Evolutionary conservation across 2,113 vertebrate genomes (phyloP).

Genomic region (Anseranas semipalmata): DNA sequence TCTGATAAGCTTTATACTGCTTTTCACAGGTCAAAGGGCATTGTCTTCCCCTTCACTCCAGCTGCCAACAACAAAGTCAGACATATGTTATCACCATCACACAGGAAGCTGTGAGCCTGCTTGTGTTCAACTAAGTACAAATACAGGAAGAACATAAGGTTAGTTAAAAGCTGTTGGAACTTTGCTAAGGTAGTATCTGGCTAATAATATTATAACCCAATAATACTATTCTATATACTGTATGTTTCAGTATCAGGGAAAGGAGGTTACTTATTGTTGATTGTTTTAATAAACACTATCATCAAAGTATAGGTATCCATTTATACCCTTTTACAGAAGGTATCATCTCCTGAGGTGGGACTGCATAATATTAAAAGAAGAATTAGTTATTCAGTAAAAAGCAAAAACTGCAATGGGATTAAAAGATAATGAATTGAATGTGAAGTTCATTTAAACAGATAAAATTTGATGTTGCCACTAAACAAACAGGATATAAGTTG

Average conservation of each 20-base stretch:
- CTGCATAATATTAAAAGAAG: neutral
- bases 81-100: conserved; percentile 69
- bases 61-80: conserved; percentile 72
- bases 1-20: conserved; percentile 81
- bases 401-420: neutral
- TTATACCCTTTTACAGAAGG: neutral
- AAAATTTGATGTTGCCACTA: neutral
- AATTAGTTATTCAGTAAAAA: neutral
- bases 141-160: conserved; percentile 79
- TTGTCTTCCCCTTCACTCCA: conserved; percentile 71
- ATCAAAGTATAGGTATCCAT: neutral
- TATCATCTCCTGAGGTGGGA: neutral
- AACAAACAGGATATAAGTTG: neutral
- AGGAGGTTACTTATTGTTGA: neutral
- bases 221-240: neutral
- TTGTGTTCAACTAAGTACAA: conserved; percentile 76
- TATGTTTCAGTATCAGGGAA: neutral
- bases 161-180: conserved; percentile 63
- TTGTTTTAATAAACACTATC: neutral
- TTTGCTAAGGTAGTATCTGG: conserved; percentile 25
- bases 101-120: conserved; percentile 70
- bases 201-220: neutral
- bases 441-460: neutral
- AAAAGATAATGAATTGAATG: neutral
- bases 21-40: conserved; percentile 77